A percentile compares a stretch with the other conserved stretches of the same genome.
Conservation (phyloP, 2,888 invertebrate species). For the Autographa pulchrina region DNA sequence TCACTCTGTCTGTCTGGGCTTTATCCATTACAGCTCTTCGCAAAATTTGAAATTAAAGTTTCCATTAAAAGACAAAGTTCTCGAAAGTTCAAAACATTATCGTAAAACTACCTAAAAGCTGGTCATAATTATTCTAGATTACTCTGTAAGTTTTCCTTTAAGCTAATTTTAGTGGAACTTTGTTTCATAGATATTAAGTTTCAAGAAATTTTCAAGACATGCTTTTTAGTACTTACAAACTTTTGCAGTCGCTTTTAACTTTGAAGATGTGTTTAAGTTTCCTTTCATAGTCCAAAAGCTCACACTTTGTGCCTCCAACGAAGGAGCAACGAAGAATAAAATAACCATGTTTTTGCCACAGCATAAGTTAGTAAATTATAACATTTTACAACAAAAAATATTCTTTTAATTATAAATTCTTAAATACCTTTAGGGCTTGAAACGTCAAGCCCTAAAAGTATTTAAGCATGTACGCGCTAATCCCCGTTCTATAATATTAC, state of each 20-base stretch:
- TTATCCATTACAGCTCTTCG: too few relatives aligned
- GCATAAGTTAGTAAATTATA: too few relatives aligned
- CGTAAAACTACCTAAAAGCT: not conserved
- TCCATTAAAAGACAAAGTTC: not conserved
- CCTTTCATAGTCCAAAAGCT: not conserved
- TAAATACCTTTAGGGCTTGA: too few relatives aligned
- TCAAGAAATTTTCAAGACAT: not conserved
- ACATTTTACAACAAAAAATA: too few relatives aligned
- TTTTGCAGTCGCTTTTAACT: not conserved
- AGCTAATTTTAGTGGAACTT: not conserved
- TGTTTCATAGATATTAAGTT: not conserved
- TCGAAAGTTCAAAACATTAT: not conserved
- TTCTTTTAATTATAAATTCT: too few relatives aligned
- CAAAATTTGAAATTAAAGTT: too few relatives aligned
- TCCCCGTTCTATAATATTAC: too few relatives aligned
- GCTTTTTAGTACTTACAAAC: constrained; percentile 1
- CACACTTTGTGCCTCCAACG: not conserved
- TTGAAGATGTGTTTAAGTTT: not conserved
- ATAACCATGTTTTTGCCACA: not conserved
- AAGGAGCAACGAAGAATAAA: not conserved
- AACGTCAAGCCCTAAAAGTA: too few relatives aligned
- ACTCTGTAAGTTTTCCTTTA: not conserved
- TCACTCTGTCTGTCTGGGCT: too few relatives aligned
- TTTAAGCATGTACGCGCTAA: too few relatives aligned
- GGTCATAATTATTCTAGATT: not conserved